A percentile compares a stretch with the other conserved stretches of the same genome.
Conservation (phyloP, 2,888 invertebrate species). For the Germaria angustata region DNA sequence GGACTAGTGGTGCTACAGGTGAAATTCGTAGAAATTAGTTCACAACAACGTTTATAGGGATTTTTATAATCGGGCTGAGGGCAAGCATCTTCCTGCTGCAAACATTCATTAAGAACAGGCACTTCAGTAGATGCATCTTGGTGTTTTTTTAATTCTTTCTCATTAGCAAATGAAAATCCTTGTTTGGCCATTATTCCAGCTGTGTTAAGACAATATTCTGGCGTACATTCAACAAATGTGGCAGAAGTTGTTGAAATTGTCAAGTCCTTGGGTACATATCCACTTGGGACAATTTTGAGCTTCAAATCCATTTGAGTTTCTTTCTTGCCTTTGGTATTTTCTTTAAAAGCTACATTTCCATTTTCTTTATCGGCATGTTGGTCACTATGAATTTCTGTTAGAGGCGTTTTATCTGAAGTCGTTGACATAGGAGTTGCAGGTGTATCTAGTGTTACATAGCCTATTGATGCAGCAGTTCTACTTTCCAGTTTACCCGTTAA, state of each 20-base stretch:
- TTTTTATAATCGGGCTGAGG: slow-evolving; percentile 60
- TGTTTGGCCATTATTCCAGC: slow-evolving; percentile 72
- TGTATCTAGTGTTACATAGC: slow-evolving; percentile 67
- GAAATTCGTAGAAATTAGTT: slow-evolving; percentile 72
- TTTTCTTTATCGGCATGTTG: slow-evolving; percentile 62
- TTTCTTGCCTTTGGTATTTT: background rate
- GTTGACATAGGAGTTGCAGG: slow-evolving; percentile 74
- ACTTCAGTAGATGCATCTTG: slow-evolving; percentile 48
- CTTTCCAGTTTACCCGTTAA: slow-evolving; percentile 66
- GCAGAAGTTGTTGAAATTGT: slow-evolving; percentile 5
- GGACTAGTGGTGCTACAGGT: slow-evolving; percentile 70
- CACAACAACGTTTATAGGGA: slow-evolving; percentile 71
- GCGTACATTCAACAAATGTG: slow-evolving; percentile 66
- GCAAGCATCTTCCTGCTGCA: slow-evolving; percentile 42
- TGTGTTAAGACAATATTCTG: slow-evolving; percentile 73
- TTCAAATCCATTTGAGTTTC: slow-evolving; percentile 56
- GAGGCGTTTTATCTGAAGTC: slow-evolving; percentile 68
- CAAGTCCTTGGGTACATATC: slow-evolving; percentile 33
- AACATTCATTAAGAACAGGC: slow-evolving; percentile 52
- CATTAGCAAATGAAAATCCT: slow-evolving; percentile 70
- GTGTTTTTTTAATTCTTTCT: slow-evolving; percentile 51
- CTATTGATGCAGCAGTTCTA: slow-evolving; percentile 64
- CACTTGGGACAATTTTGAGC: slow-evolving; percentile 57
- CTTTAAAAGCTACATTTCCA: slow-evolving; percentile 52
- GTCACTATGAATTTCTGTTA: slow-evolving; percentile 32